Base-by-base conservation (phyloP, 1,140 invertebrate species). In the Aphelenchoides fujianensis region DNA sequence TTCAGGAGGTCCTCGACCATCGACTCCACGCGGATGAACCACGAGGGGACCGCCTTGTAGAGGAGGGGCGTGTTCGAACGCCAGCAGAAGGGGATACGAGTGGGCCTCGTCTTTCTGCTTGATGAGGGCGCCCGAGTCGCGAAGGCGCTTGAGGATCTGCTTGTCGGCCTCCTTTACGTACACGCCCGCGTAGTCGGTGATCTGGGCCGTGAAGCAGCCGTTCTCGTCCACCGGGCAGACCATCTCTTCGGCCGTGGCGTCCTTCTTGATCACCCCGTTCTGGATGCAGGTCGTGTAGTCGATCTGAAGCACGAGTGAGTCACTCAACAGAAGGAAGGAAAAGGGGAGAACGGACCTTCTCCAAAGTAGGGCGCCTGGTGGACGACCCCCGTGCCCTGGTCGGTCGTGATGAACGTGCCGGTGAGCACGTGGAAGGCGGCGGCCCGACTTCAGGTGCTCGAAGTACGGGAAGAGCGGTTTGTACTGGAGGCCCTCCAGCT, bases 321-420 rank as follows among this genome's bases (percentile, higher is more conserved):
- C 2, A 12, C n/a, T 57, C 54, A 2, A 27, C 34, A 52, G n/a
- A n/a, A n/a, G n/a, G n/a, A n/a, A n/a, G n/a, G n/a, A n/a, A n/a
- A n/a, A n/a, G n/a, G n/a, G n/a, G n/a, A n/a, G n/a, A n/a, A n/a
- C n/a, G n/a, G n/a, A n/a, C 87, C 87, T 85, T 98, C 97, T 78
- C 97, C 97, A 88, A 98, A 98, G 86, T 97, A 98, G 9, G 97
- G 95, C 0, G 97, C 93, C 86, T 97, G 94, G 85, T 99, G 96
- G 30, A 99, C 97, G 78, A 98, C 88, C n/a, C 97, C 97, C 5
- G 96, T 98, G 88, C 97, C 97, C 80, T 91, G 92, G 75, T 98
- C 96, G 72, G 92, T 89, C 5, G 94, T 97, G 0, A 99, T 95
- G 87, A 98, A 99, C 7, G 86, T 88, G 87, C 97, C 96, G 70